Evolutionary conservation across 2,888 invertebrate species (phyloP), one percentile per base, ranked within the genome.

Genomic region (Dasysyrphus tricinctus): DNA sequence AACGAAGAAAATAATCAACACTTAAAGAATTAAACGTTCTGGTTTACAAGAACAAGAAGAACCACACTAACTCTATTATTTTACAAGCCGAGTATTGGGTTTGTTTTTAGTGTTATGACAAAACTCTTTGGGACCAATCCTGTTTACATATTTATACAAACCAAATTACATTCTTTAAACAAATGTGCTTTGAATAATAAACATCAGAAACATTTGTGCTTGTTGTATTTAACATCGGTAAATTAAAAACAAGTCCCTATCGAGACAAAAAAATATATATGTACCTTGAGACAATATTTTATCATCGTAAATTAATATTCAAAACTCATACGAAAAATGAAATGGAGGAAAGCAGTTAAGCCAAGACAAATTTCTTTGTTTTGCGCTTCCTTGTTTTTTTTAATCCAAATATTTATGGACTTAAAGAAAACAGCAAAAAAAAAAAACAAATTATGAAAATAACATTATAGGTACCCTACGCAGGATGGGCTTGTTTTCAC

Each of bases 331-430:
- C 29, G 5, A n/a, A 44, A 42, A 44, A 44, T 0, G 32, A 7
- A 44, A 63, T 32, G 32, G 11, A 54, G 8, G 54, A 54, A 44
- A 63, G 63, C 29, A 63, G 29, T 63, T 63, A 47, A 32, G 44
- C 42, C 29, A 63, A 63, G 61, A 63, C 44, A 63, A 63, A 44
- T 63, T 63, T 44, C 11, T 63, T 32, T 63, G 61, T 61, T 42
- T 61, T 61, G 61, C 12, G 14, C 24, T 42, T 42, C 5, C 12
- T 61, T n/a, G 11, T 42, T n/a, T 11, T 59, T 59, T 39, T 24
- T n/a, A n/a, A 44, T 42, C n/a, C 9, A 63, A 63, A 63, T 16
- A 44, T 63, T 44, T 44, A 63, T 24, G 12, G 5, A 16, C 32
- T 29, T n/a, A 0, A 29, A 29, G 29, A 2, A 61, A 61, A n/a